A percentile compares a stretch with the other conserved stretches of the same genome.
phyloP scores from a whole-genome alignment of 2,113 vertebrate genomes.

The Pomatostomus ruficeps region DNA sequence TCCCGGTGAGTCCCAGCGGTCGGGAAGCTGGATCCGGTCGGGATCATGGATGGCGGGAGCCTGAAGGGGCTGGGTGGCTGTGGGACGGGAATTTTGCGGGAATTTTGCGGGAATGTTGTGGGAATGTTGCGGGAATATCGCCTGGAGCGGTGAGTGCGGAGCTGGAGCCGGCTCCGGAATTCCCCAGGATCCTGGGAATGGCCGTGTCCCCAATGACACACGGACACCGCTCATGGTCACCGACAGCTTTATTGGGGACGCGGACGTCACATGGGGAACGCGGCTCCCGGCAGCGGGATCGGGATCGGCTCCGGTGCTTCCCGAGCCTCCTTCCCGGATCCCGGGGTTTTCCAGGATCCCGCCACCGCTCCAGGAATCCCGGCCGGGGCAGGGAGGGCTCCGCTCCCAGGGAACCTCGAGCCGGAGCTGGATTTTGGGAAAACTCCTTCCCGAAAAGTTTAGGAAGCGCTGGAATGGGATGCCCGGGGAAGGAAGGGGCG shows the following conservation, averaged over 20 bases:
- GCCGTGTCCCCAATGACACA: not conserved
- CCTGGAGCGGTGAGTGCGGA: not conserved
- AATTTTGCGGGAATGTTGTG: not conserved
- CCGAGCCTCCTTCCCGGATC: not conserved
- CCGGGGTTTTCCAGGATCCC: not conserved
- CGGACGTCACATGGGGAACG: not conserved
- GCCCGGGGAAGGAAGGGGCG: not conserved
- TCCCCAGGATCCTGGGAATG: not conserved
- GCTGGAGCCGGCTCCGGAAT: not conserved
- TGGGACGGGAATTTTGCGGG: accelerated
- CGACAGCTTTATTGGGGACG: not conserved
- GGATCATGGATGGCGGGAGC: not conserved
- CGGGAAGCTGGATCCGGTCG: accelerated
- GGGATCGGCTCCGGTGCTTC: not conserved
- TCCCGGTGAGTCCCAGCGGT: not conserved
- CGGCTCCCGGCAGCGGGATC: not conserved
- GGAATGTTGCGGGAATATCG: too few relatives aligned
- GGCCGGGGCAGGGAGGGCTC: accelerated
- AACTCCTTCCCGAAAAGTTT: not conserved
- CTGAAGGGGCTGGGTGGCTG: not conserved
- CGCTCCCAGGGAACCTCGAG: not conserved
- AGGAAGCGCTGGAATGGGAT: accelerated
- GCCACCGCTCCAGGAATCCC: not conserved
- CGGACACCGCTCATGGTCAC: not conserved
- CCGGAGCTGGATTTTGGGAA: not conserved